phyloP scores from a whole-genome alignment of 30 jellyfish, hydroid and myxozoan genomes.

The Phacellophora camtschatica region DNA sequence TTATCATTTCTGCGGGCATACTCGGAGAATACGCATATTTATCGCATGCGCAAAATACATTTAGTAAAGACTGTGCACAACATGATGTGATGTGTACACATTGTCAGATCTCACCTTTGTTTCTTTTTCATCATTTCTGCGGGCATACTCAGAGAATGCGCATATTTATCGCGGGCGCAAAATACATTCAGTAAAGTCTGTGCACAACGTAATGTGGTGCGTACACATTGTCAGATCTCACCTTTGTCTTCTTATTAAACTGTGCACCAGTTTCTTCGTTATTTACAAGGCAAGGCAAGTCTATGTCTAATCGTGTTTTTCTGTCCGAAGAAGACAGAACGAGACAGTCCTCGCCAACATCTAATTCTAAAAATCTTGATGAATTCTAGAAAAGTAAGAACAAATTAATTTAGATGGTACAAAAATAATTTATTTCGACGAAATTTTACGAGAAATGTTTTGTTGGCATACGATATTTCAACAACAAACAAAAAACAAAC shows the following conservation, averaged over 20 bases:
- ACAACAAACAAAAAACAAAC: no score
- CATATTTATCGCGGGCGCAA: background rate
- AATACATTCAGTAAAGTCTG: no score
- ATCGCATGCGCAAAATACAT: background rate
- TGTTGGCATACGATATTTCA: no score
- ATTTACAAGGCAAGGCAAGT: constrained; percentile 48
- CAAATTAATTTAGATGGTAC: no score
- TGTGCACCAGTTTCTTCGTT: constrained; percentile 83
- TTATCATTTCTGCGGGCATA: no score
- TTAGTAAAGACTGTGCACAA: no score
- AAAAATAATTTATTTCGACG: no score
- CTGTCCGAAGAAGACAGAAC: constrained; percentile 34
- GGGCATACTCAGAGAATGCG: no score
- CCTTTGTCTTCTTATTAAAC: constrained; percentile 61
- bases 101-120: constrained; percentile 10
- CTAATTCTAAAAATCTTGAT: constrained; percentile 31
- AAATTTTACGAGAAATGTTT: no score
- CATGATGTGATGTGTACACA: background rate
- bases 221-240: background rate
- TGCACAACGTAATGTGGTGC: background rate
- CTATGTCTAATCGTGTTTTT: constrained; percentile 57
- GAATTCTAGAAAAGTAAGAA: constrained; percentile 25
- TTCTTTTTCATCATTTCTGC: constrained; percentile 17
- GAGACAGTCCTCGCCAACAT: constrained; percentile 80
- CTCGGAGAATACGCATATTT: no score